Evolutionary conservation across 2,797 vertebrate species (phyloP), one percentile per base, ranked within the genome.

Genomic region (Myoxocephalus aenaeus): DNA sequence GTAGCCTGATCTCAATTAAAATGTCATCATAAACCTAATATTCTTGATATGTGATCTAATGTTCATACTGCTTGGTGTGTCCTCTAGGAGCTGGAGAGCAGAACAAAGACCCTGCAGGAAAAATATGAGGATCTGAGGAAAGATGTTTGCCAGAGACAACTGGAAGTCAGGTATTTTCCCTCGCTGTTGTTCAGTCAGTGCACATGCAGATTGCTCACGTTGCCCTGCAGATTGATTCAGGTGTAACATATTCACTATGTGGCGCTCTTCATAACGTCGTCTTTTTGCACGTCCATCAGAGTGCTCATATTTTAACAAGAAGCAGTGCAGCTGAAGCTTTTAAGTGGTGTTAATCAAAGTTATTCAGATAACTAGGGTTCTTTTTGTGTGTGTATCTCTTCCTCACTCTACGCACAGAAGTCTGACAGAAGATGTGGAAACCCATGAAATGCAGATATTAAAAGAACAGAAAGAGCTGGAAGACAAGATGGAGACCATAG

Each of bases 41-140:
- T 42, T 54, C 68, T 62, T 70, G 13, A 76, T 71, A 36, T 66
- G 64, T 67, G 66, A 73, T 75, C 50, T 65, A 40, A 77, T 58
- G 32, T 51, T 78, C 18, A 53, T 70, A 12, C 27, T 63, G 50
- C 51, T 54, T 8, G 61, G 11, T 80, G 53, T 25, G 15, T 86
- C 74, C 20, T 74, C 53, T 90, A 99, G 98, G 94, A 97, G 85
- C 67, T 92, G 18, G 92, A 96, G 70, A 95, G 89, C 73, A 95
- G 89, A 87, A 90, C 87, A 57, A 93, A 91, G 75, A 38, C 84
- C 38, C 67, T 99, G 73, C 96, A 88, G 88, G 96, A 97, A 71
- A 95, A 83, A 73, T 94, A 86, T 70, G 96, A 98, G 81, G 95
- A 96, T 65, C 90, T 99, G 80, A 94, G 84, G 80, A 96, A 94